Evolutionary conservation across 2,888 invertebrate species (phyloP).

Genomic region (Lottia scabra): DNA sequence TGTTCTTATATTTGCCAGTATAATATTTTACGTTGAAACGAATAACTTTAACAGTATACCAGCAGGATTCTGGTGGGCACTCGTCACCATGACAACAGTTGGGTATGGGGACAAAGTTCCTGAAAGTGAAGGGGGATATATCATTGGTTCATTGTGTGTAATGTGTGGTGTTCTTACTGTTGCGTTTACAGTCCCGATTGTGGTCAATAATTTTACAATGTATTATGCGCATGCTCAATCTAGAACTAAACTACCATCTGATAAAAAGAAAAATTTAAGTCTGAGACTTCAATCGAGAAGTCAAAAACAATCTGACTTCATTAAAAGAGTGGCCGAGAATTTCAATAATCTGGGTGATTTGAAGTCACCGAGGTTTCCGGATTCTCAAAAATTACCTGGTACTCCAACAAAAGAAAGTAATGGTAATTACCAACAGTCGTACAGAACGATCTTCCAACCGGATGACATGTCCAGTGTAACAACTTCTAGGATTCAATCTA

Average conservation of each 20-base stretch:
- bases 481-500: neutral
- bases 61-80: conserved; percentile 68
- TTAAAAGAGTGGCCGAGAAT: conserved; percentile 40
- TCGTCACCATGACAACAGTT: conserved; percentile 69
- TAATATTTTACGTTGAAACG: conserved; percentile 64
- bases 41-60: conserved; percentile 66
- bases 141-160: conserved; percentile 65
- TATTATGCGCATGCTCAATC: conserved; percentile 68
- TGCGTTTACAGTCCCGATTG: conserved; percentile 68
- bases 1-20: conserved; percentile 66
- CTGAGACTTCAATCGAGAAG: conserved; percentile 31
- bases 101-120: conserved; percentile 68
- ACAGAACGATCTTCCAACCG: conserved; percentile 5
- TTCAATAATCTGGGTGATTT: conserved; percentile 23
- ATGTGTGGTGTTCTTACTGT: conserved; percentile 66
- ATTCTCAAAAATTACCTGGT: conserved; percentile 36
- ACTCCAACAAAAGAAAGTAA: conserved; percentile 29
- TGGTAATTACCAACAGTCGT: neutral
- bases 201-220: conserved; percentile 67
- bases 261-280: conserved; percentile 50
- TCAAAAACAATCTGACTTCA: conserved; percentile 54
- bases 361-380: conserved; percentile 28
- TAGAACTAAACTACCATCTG: conserved; percentile 56
- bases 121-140: conserved; percentile 58
- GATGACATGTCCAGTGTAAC: conserved; percentile 4